These are phyloP conservation scores for Bathynomus jamesi DNA, from an alignment of 1,140 invertebrate species.

Conservation along the genomic window DNA sequence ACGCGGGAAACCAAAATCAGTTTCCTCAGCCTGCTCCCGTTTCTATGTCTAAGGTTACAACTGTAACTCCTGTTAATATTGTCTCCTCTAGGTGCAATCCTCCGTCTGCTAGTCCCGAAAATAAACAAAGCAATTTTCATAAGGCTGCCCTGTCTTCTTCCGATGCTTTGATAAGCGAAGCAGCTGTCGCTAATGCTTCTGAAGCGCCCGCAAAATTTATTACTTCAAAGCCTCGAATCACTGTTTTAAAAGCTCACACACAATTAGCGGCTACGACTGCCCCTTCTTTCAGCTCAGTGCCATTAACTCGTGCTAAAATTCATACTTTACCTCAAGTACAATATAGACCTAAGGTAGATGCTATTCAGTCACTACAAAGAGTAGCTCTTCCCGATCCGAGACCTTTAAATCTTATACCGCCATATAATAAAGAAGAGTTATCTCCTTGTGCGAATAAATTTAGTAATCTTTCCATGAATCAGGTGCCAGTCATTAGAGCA, in stretches of 20 bases:
- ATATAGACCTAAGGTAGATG: conserved; percentile 19
- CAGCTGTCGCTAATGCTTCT: conserved; percentile 25
- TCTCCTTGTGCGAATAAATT: conserved; percentile 9
- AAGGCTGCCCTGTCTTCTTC: conserved; percentile 3
- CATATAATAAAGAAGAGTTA: conserved; percentile 13
- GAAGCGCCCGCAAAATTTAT: conserved; percentile 41
- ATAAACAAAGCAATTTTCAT: conserved; percentile 3
- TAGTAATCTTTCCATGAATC: background rate
- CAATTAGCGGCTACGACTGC: conserved; percentile 39
- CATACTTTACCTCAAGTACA: conserved; percentile 33
- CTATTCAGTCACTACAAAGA: conserved; percentile 28
- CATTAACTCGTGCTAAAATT: conserved; percentile 21
- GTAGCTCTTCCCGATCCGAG: conserved; percentile 1
- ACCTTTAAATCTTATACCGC: conserved; percentile 13
- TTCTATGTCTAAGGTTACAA: conserved; percentile 34
- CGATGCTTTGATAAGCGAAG: conserved; percentile 27
- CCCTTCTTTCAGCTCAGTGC: conserved; percentile 38
- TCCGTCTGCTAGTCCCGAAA: conserved; percentile 8
- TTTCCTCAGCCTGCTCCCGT: conserved; percentile 28
- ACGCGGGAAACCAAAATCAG: conserved; percentile 13
- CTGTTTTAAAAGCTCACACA: conserved; percentile 41
- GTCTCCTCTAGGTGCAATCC: conserved; percentile 24
- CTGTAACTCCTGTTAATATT: conserved; percentile 33
- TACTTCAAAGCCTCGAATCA: conserved; percentile 40
- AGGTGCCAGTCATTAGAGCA: conserved; percentile 49